Evolutionary conservation across 2,888 invertebrate species (phyloP).

Genomic region (Agrenia bidenticulata): DNA sequence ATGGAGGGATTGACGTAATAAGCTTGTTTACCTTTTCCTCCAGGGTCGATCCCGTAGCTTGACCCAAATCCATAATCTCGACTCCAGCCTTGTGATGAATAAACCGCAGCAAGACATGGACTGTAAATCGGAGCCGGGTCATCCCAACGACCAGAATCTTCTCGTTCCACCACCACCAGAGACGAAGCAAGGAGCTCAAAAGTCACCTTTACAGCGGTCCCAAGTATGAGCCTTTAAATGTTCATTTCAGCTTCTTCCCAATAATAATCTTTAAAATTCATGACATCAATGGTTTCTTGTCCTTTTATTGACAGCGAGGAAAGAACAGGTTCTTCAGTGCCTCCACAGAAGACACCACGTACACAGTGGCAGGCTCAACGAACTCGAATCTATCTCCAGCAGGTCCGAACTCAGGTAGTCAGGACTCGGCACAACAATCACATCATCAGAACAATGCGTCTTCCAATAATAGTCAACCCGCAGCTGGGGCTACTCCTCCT

Average conservation of each 20-base stretch:
- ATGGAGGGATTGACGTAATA: too few species aligned
- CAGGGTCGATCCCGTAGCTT: constrained; percentile 73
- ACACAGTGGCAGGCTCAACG: constrained; percentile 55
- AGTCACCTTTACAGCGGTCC: constrained; percentile 64
- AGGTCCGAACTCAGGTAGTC: constrained; percentile 36
- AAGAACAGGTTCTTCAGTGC: constrained; percentile 59
- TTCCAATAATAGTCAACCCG: constrained; percentile 24
- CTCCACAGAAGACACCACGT: constrained; percentile 60
- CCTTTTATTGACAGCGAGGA: constrained; percentile 43
- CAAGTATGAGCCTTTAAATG: constrained; percentile 59
- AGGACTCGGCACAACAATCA: constrained; percentile 26
- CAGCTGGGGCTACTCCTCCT: constrained; percentile 32
- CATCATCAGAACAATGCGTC: constrained; percentile 31
- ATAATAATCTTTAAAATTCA: not conserved
- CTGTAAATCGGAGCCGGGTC: constrained; percentile 53
- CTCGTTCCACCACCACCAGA: constrained; percentile 46
- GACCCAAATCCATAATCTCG: constrained; percentile 70
- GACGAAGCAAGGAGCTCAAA: constrained; percentile 53
- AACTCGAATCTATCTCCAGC: constrained; percentile 35
- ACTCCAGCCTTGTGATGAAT: constrained; percentile 57
- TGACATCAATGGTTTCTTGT: not conserved
- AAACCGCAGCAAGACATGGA: constrained; percentile 52
- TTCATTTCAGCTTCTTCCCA: not conserved
- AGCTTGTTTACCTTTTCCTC: too few species aligned
- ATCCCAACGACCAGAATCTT: constrained; percentile 51